Evolutionary conservation across 2,888 invertebrate species (phyloP), one percentile per base, ranked within the genome.

Genomic region (Alloscopus bannaensis): DNA sequence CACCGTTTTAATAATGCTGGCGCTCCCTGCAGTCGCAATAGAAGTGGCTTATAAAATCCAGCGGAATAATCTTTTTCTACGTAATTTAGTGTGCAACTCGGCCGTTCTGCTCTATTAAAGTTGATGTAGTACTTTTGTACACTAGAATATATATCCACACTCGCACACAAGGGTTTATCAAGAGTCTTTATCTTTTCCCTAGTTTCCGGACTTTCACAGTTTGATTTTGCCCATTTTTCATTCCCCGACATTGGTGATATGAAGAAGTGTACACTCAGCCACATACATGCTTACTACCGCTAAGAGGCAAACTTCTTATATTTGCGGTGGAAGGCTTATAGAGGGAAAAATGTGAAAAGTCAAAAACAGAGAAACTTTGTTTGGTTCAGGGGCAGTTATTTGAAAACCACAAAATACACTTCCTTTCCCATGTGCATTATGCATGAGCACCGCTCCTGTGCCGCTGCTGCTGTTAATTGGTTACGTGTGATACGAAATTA

Each of bases 211-310:
- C 47, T 57, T 72, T 16, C 64, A 50, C 28, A 73, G 45, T 57
- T 62, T 59, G 57, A 65, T 18, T 36, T 65, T 65, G 65, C 73
- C 73, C 73, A 73, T 73, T 73, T 73, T 73, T 73, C 73, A 66
- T 65, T 66, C 57, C n/a, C 72, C 28, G 36, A 64, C 28, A 52
- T 52, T 36, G 57, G 52, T 24, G 45, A 47, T 18, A 22, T 52
- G 52, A 52, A 52, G 20, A 18, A 45, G 52, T n/a, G n/a, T n/a
- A n/a, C n/a, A n/a, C n/a, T n/a, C n/a, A n/a, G n/a, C n/a, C n/a
- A n/a, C n/a, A n/a, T n/a, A n/a, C n/a, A n/a, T n/a, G n/a, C n/a
- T n/a, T n/a, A n/a, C n/a, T n/a, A n/a, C n/a, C n/a, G n/a, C n/a
- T n/a, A n/a, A n/a, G n/a, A n/a, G n/a, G n/a, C n/a, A n/a, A n/a